A percentile compares a stretch with the other conserved stretches of the same genome.
These are phyloP conservation scores for Volucella zonaria DNA, from an alignment of 2,888 invertebrate species.

Conservation along the genomic window DNA sequence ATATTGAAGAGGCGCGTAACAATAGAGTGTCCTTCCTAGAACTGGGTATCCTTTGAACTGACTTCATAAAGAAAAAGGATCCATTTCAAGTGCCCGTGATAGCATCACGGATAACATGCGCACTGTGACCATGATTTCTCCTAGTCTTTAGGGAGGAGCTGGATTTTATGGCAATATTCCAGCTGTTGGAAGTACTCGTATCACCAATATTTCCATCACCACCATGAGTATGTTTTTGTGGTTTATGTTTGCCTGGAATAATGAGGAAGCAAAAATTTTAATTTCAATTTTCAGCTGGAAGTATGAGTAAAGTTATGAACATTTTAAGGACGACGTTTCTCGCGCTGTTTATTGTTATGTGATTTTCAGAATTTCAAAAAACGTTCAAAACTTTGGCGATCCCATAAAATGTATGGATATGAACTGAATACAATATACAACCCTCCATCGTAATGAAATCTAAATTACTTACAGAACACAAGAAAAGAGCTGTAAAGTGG, in stretches of 20 bases:
- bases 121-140: slow-evolving; percentile 27
- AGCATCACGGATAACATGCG: slow-evolving; percentile 67
- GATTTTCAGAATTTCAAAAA: slow-evolving; percentile 48
- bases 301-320: slow-evolving; percentile 45
- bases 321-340: slow-evolving; percentile 39
- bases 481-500: slow-evolving; percentile 8
- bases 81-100: slow-evolving; percentile 11
- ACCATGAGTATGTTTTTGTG: slow-evolving; percentile 11
- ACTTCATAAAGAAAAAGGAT: slow-evolving; percentile 18
- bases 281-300: slow-evolving; percentile 62
- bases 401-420: slow-evolving; percentile 29
- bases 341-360: slow-evolving; percentile 67
- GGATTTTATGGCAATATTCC: slow-evolving; percentile 50
- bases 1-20: neutral
- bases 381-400: slow-evolving; percentile 45
- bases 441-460: slow-evolving; percentile 37
- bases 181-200: slow-evolving; percentile 49
- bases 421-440: slow-evolving; percentile 27
- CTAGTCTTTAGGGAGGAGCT: slow-evolving; percentile 63
- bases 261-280: slow-evolving; percentile 62
- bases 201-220: slow-evolving; percentile 10
- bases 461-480: slow-evolving; percentile 29
- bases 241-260: slow-evolving; percentile 55
- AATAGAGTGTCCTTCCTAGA: slow-evolving; percentile 15
- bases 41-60: slow-evolving; percentile 43